These are phyloP conservation scores for Centruroides vittatus DNA, from an alignment of 1,140 invertebrate genomes.

Conservation along the genomic window DNA sequence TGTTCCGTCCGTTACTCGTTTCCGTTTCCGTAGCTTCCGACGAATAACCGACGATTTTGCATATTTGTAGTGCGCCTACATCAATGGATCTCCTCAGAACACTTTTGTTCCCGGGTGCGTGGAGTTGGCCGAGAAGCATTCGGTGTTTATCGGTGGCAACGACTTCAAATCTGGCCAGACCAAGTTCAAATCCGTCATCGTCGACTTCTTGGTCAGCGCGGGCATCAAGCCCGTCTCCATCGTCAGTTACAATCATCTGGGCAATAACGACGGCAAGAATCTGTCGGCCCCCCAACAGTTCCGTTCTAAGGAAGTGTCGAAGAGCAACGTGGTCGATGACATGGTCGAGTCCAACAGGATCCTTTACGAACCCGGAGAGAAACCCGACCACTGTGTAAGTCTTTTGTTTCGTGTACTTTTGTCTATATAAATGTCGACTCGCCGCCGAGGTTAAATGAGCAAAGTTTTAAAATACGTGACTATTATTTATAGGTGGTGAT, in stretches of 20 bases:
- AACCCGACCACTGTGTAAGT: constrained; percentile 68
- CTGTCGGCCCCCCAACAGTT: constrained; percentile 87
- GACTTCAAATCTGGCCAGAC: constrained; percentile 97
- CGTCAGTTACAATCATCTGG: constrained; percentile 94
- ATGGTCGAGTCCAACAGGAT: constrained; percentile 77
- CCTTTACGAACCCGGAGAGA: constrained; percentile 59
- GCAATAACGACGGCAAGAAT: constrained; percentile 95
- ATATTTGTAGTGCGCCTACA: constrained; percentile 56
- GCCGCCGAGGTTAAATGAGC: too few species aligned
- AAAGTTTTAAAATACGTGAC: too few species aligned
- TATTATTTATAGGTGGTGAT: constrained; percentile 52
- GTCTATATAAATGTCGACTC: too few species aligned
- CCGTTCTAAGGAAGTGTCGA: constrained; percentile 59
- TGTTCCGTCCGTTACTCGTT: constrained; percentile 9
- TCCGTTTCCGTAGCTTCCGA: too few species aligned
- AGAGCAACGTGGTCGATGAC: constrained; percentile 92
- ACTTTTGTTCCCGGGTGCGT: constrained; percentile 82
- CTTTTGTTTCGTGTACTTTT: too few species aligned
- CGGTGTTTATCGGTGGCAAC: constrained; percentile 78
- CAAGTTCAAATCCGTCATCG: constrained; percentile 88
- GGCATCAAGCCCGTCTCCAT: constrained; percentile 94
- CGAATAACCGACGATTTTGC: neutral
- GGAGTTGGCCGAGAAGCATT: constrained; percentile 58
- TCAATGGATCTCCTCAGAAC: constrained; percentile 95
- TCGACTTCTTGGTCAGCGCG: constrained; percentile 82